Base-by-base conservation (phyloP, 2,797 vertebrate species). In the Crenichthys baileyi region DNA sequence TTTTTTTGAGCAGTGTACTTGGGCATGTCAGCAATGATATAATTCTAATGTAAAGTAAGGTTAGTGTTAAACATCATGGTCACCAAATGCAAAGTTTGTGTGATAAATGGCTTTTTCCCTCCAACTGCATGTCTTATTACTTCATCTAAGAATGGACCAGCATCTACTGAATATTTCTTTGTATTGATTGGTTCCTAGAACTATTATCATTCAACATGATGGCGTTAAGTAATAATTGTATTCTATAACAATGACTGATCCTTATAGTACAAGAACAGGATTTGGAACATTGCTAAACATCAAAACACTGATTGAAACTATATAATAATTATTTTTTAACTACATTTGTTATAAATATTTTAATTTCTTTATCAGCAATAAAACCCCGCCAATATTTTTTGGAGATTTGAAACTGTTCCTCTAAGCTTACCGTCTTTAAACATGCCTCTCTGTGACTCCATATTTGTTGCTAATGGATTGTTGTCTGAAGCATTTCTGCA, bases 401-500 rank as follows among this genome's bases (percentile, higher is more conserved):
- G 36, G 75, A 55, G 75, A 55, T 24, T 61, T 63, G 51, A 31
- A 72, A 24, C 50, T 3, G n/a, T 36, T 72, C 48, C 26, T 75
- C 44, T 67, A 50, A n/a, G 61, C n/a, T 0, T 15, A 7, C 48
- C 46, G 3, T 87, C 73, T 70, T 55, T 77, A 78, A 72, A 71
- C 68, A 58, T 63, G 56, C 75, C 78, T 53, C 72, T 70, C 31
- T 41, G 22, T 75, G 75, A 74, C 82, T 77, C 51, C 72, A 51
- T 72, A 74, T 82, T 55, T 83, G 61, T 48, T 22, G 48, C 15
- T 61, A 5, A 84, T 83, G 77, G 72, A 84, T 65, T 73, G 83
- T 63, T 46, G 56, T 75, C 80, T 73, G 75, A 61, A 26, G 84
- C 71, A 80, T 75, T 72, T 83, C 72, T 88, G 74, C 41, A 63